Evolutionary conservation across 2,797 vertebrate species (phyloP).

Genomic region (Parotocinclus haroldoi): DNA sequence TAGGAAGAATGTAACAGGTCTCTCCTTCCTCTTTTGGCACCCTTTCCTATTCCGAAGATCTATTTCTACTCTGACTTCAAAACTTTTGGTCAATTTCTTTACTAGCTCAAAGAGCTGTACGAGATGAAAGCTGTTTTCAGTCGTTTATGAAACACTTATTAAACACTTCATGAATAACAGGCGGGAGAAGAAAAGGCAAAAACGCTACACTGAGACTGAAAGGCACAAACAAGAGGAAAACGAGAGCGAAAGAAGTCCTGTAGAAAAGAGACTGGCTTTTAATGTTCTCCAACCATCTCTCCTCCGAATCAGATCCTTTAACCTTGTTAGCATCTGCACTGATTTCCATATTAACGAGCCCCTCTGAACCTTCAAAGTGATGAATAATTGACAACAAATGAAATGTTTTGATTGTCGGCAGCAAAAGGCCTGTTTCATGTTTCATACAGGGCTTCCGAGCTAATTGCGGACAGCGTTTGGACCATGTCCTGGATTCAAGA

Average conservation of each 20-base stretch:
- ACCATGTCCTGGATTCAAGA: slow-evolving; percentile 83
- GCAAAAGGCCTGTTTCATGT: slow-evolving; percentile 92
- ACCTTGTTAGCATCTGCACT: slow-evolving; percentile 94
- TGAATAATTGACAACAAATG: slow-evolving; percentile 99
- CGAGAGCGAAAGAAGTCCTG: slow-evolving; percentile 28
- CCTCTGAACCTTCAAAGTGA: slow-evolving; percentile 96
- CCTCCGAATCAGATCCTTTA: slow-evolving; percentile 87
- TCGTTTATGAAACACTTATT: slow-evolving; percentile 18
- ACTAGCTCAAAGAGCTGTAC: slow-evolving; percentile 34
- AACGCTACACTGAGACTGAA: slow-evolving; percentile 40
- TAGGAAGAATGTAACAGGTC: too few species aligned
- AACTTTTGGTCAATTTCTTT: slow-evolving; percentile 42
- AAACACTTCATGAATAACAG: slow-evolving; percentile 54
- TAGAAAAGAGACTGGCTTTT: slow-evolving; percentile 40
- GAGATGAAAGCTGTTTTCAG: slow-evolving; percentile 40
- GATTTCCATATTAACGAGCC: slow-evolving; percentile 98
- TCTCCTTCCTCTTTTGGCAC: too few species aligned
- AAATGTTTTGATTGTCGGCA: slow-evolving; percentile 97
- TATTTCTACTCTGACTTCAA: not conserved
- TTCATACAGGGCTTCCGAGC: slow-evolving; percentile 91
- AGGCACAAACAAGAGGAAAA: slow-evolving; percentile 29
- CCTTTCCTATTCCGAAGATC: too few species aligned
- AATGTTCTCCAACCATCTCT: slow-evolving; percentile 71
- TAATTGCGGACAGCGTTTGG: slow-evolving; percentile 94
- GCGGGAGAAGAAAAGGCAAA: slow-evolving; percentile 26